Evolutionary conservation across 1,140 invertebrate genomes (phyloP), one percentile per base, ranked within the genome.

Genomic region (Conus betulinus): DNA sequence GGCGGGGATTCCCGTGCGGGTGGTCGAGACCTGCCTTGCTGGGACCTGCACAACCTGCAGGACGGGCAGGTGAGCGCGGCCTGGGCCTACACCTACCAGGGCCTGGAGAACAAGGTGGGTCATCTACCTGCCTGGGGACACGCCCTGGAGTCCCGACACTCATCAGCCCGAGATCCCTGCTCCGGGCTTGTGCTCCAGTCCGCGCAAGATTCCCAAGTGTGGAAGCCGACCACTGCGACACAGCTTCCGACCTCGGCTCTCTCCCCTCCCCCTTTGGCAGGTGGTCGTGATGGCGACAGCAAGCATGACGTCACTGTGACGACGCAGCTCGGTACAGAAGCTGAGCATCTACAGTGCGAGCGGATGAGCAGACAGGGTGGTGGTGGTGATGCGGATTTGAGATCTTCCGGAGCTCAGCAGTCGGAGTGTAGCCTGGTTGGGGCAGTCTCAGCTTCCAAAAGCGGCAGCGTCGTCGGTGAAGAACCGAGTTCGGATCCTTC

Each of bases 1-100:
- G 51, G 27, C 11, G 1, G 85, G 81, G 1, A 71, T 88, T 25
- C 87, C 87, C 15, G 67, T 53, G 51, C 51, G 39, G 51, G 71
- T 87, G 13, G 74, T 87, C 4, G 7, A 74, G 74, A 88, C 1
- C 85, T 90, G 3, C 74, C 67, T 4, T 89, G 87, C 63, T 63
- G 27, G 17, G 67, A 60, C 10, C 81, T 90, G 51, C 63, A 84
- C 39, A 17, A n/a, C 7, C 20, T 67, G 71, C 17, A 39, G 8
- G 57, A 82, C 15, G 67, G 76, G 55, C 27, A 87, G 52, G 78
- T 90, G 23, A 63, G 63, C 57, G 87, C 84, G 17, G 84, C 81
- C 23, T 90, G 89, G 89, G 76, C 86, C 52, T 90, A 87, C 89
- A 76, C 89, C 25, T 90, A 88, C 83, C 89, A 90, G 55, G 89